Evolutionary conservation across 2,888 invertebrate species (phyloP).

Genomic region (Aleiodes alternator): DNA sequence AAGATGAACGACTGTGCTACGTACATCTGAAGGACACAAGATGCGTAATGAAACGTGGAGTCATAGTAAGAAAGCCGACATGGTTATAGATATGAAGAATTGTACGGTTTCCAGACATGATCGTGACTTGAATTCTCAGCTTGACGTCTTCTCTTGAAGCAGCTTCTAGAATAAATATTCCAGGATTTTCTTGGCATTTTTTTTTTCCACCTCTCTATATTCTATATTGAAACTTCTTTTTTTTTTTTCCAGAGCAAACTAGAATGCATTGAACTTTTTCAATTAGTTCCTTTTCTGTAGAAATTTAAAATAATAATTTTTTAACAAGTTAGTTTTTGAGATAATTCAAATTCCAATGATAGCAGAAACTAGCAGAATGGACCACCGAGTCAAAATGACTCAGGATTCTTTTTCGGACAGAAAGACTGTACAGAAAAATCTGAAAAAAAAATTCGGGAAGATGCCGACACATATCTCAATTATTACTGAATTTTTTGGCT

Average conservation of each 20-base stretch:
- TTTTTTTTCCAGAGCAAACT: background rate
- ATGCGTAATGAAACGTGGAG: conserved; percentile 36
- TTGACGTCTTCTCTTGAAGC: conserved; percentile 19
- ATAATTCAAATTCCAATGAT: no score
- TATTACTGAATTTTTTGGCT: no score
- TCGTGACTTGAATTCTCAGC: conserved; percentile 56
- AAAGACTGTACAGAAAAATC: no score
- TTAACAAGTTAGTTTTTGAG: no score
- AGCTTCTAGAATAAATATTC: conserved; percentile 26
- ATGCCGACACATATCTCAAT: no score
- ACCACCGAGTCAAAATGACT: no score
- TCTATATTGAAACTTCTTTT: conserved; percentile 1
- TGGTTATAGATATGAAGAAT: conserved; percentile 41
- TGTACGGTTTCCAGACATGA: conserved; percentile 46
- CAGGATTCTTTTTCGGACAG: no score
- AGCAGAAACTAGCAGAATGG: no score
- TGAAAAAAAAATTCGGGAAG: no score
- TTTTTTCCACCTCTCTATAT: background rate
- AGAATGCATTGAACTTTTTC: no score
- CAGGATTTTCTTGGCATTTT: background rate
- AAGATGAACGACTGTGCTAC: conserved; percentile 34
- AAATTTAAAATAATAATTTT: no score
- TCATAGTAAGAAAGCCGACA: conserved; percentile 40
- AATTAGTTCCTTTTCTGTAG: no score
- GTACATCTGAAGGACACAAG: conserved; percentile 34